Evolutionary conservation across 2,113 vertebrate species (phyloP).

Genomic region (Hippocampus barbouri): DNA sequence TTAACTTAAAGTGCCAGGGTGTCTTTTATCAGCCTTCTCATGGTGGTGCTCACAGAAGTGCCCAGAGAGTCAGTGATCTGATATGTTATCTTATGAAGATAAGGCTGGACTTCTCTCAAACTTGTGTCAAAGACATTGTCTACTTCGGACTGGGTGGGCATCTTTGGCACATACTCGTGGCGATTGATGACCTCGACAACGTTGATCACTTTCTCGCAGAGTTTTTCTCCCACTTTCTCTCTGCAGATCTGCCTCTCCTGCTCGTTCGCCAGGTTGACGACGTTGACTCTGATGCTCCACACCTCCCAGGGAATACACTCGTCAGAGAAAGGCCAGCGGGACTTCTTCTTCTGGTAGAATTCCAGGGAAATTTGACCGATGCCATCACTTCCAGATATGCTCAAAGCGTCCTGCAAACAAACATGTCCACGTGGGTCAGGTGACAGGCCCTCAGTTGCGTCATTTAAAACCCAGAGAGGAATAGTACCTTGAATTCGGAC

Average conservation of each 20-base stretch:
- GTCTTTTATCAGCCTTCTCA: slow-evolving; percentile 97
- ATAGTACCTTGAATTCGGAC: slow-evolving; percentile 86
- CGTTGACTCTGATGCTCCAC: slow-evolving; percentile 96
- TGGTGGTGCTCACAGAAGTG: slow-evolving; percentile 93
- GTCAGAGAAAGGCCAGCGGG: slow-evolving; percentile 94
- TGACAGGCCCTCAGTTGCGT: not conserved
- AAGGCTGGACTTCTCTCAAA: slow-evolving; percentile 94
- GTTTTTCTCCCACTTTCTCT: slow-evolving; percentile 96
- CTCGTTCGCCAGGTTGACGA: slow-evolving; percentile 91
- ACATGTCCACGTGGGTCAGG: not conserved
- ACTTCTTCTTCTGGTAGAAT: slow-evolving; percentile 99
- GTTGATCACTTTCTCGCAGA: slow-evolving; percentile 96
- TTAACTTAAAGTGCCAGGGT: slow-evolving; percentile 82
- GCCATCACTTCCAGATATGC: slow-evolving; percentile 85
- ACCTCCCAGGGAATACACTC: slow-evolving; percentile 98
- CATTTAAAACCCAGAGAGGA: not conserved
- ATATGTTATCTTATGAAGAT: slow-evolving; percentile 94
- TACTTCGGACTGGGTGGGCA: slow-evolving; percentile 97
- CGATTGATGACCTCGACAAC: slow-evolving; percentile 97
- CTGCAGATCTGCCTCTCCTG: slow-evolving; percentile 97
- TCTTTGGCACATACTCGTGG: slow-evolving; percentile 96
- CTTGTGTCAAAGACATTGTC: slow-evolving; percentile 97
- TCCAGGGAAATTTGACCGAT: slow-evolving; percentile 95
- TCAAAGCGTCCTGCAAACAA: slow-evolving; percentile 81
- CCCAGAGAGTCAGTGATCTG: slow-evolving; percentile 94